Conservation (phyloP, 1,140 invertebrate genomes). For the Oncopodura yosiiana region DNA sequence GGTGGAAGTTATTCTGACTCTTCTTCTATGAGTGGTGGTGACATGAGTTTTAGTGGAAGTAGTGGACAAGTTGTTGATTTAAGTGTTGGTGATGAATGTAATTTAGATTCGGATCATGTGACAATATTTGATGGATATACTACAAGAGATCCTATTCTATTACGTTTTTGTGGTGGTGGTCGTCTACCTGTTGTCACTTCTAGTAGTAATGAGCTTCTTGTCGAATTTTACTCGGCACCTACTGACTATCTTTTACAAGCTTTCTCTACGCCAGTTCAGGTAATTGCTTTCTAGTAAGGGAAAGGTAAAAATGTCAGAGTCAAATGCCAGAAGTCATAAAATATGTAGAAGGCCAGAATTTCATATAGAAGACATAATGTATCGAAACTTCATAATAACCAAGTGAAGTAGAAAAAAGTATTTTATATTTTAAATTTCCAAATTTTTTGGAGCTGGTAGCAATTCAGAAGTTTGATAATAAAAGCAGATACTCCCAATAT, state of each 20-base stretch:
- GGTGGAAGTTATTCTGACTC: conserved; percentile 3
- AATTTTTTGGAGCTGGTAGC: too few species aligned
- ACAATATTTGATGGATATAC: conserved; percentile 72
- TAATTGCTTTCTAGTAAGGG: conserved; percentile 45
- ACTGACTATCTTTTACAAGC: conserved; percentile 68
- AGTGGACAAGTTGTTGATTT: conserved; percentile 29
- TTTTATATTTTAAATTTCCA: too few species aligned
- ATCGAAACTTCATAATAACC: too few species aligned
- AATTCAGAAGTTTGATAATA: too few species aligned
- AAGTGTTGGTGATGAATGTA: conserved; percentile 70
- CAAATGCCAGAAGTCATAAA: too few species aligned
- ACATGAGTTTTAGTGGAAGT: background rate
- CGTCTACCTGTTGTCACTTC: conserved; percentile 68
- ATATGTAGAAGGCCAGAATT: too few species aligned
- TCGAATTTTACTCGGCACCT: conserved; percentile 71
- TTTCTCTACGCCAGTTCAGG: conserved; percentile 16
- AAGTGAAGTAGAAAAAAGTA: too few species aligned
- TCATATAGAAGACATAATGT: too few species aligned
- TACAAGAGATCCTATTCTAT: conserved; percentile 53
- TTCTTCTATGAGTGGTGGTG: conserved; percentile 5
- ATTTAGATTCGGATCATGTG: conserved; percentile 67
- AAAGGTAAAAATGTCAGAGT: background rate
- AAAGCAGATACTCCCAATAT: too few species aligned
- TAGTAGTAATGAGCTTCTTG: conserved; percentile 61
- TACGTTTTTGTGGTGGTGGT: conserved; percentile 71